Evolutionary conservation across 2,888 invertebrate species (phyloP).

Genomic region (Mimas tiliae): DNA sequence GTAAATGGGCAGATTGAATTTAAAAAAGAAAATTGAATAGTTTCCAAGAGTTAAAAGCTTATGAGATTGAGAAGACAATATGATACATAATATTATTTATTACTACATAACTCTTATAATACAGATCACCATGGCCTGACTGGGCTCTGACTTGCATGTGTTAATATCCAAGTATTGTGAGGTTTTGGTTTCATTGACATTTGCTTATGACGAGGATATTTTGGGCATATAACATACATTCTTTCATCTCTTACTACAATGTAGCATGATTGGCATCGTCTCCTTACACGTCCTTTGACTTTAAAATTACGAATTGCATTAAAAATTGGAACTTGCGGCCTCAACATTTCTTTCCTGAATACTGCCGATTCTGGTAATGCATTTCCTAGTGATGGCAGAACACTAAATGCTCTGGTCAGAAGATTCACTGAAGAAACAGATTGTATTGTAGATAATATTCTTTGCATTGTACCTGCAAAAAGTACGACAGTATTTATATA

Average conservation of each 20-base stretch:
- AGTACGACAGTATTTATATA: slow-evolving; percentile 22
- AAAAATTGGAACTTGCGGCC: slow-evolving; percentile 54
- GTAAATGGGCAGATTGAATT: too few species aligned
- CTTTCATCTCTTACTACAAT: slow-evolving; percentile 88
- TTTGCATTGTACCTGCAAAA: slow-evolving; percentile 55
- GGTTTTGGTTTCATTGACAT: slow-evolving; percentile 88
- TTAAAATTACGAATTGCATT: slow-evolving; percentile 83
- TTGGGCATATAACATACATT: slow-evolving; percentile 89
- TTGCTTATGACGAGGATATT: slow-evolving; percentile 92
- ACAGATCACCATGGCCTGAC: slow-evolving; percentile 67
- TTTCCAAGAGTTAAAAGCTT: too few species aligned
- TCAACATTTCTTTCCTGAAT: slow-evolving; percentile 48
- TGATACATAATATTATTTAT: background rate
- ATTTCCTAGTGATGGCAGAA: slow-evolving; percentile 46
- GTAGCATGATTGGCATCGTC: slow-evolving; percentile 92
- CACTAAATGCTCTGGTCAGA: background rate
- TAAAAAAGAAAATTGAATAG: too few species aligned
- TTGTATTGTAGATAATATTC: slow-evolving; percentile 57
- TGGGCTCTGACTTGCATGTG: slow-evolving; percentile 88
- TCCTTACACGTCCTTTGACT: slow-evolving; percentile 87
- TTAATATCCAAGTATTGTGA: slow-evolving; percentile 89
- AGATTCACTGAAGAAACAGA: slow-evolving; percentile 35
- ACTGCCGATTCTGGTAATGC: slow-evolving; percentile 44
- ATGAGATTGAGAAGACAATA: background rate
- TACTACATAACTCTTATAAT: background rate